Base-by-base conservation (phyloP, 2,797 vertebrate genomes). In the Fringilla coelebs region DNA sequence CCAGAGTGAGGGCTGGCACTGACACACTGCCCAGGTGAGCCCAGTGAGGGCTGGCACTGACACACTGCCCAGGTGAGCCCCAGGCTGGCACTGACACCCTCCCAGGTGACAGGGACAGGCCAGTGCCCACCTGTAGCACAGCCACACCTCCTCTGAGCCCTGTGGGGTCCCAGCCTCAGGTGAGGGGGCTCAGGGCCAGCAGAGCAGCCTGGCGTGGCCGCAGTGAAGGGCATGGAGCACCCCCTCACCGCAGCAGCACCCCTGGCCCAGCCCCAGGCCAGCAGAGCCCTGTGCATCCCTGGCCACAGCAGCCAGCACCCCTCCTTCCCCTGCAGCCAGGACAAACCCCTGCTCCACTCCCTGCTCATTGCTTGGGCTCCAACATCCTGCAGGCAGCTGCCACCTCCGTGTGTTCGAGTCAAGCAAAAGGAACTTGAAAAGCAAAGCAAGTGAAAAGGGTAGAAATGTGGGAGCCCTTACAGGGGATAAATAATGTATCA, bases 111-210 rank as follows among this genome's bases (percentile, higher is more conserved):
- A 19, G 40, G 36, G 31, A 54, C 0, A 15, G 40, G 17, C 25
- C 17, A 1, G 1, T 2, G 11, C 6, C 38, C 9, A 0, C 3
- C 65, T 8, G 5, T 1, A 2, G 4, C 1, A 4, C 13, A 4
- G 7, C n/a, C 40, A 6, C 60, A 13, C 6, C 49, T 40, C 7
- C 10, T 7, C 12, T 11, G 0, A 13, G 16, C 22, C 4, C 46
- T 1, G 1, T 0, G 34, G 17, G 38, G 15, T 25, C 22, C 8
- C 57, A 26, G 3, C 12, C n/a, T 24, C 20, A 9, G 32, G 14
- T 7, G 17, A 12, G 48, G 10, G 57, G 62, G 36, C 7, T 7
- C 36, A 17, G 34, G 38, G 17, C 8, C 29, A 40, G 49, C 13
- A 15, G 1, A 41, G 10, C 7, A 45, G 32, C 62, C 18, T 6